Evolutionary conservation across 2,113 vertebrate genomes (phyloP).

Genomic region (Chamaea fasciata): DNA sequence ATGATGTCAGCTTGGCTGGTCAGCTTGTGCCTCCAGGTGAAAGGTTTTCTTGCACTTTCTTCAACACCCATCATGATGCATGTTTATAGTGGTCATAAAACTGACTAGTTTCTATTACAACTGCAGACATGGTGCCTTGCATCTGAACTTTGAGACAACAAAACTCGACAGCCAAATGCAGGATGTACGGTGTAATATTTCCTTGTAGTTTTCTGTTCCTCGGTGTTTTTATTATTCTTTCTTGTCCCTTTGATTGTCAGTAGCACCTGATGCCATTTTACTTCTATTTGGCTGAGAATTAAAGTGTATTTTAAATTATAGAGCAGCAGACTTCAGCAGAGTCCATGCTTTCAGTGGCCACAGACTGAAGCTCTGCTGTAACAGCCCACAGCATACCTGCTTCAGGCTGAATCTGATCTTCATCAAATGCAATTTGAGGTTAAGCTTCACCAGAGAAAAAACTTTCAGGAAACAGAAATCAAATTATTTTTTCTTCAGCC

Average conservation of each 20-base stretch:
- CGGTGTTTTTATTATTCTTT: neutral
- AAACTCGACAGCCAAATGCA: neutral
- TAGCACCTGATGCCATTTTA: neutral
- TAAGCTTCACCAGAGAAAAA: neutral
- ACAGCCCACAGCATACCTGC: neutral
- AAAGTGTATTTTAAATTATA: neutral
- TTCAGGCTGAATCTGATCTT: neutral
- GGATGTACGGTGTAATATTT: neutral
- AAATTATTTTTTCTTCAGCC: neutral
- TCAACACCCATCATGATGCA: neutral
- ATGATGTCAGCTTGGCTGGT: neutral
- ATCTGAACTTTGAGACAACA: neutral
- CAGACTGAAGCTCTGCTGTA: neutral
- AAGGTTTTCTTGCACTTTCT: constrained; percentile 18
- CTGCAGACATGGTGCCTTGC: neutral
- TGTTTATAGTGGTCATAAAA: neutral
- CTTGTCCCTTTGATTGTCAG: neutral
- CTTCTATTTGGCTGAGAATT: neutral
- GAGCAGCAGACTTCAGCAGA: neutral
- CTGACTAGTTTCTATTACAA: neutral
- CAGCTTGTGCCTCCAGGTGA: neutral
- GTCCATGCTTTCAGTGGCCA: neutral
- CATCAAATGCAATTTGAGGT: neutral
- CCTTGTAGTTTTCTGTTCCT: neutral
- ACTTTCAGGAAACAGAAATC: neutral